These are phyloP conservation scores for Plagodis pulveraria DNA, from an alignment of 2,888 invertebrate genomes.

Conservation along the genomic window DNA sequence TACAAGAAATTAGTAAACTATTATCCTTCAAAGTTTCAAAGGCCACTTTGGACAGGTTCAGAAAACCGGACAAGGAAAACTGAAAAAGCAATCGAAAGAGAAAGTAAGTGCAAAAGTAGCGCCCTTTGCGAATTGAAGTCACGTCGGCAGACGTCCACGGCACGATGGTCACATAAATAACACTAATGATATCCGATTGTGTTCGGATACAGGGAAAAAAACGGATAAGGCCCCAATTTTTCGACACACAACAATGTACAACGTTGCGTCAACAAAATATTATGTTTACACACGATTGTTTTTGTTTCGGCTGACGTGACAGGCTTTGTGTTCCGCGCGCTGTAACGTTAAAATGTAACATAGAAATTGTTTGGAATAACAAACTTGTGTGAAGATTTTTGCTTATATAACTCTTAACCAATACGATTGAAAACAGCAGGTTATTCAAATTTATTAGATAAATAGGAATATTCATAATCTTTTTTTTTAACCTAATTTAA, in stretches of 20 bases:
- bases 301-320: constrained; percentile 29
- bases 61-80: constrained; percentile 34
- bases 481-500: too few relatives aligned
- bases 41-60: constrained; percentile 30
- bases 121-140: constrained; percentile 61
- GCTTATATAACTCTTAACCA: too few relatives aligned
- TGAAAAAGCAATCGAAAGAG: constrained; percentile 54
- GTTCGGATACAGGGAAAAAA: constrained; percentile 55
- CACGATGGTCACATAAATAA: constrained; percentile 76
- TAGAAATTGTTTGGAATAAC: constrained; percentile 3
- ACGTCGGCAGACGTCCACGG: constrained; percentile 62
- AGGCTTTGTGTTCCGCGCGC: constrained; percentile 21
- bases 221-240: constrained; percentile 33
- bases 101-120: constrained; percentile 55
- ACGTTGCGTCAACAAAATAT: constrained; percentile 29
- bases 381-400: constrained; percentile 2
- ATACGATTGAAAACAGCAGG: not conserved
- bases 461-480: too few relatives aligned
- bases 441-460: too few relatives aligned
- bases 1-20: too few relatives aligned
- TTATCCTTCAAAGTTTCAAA: constrained; percentile 30
- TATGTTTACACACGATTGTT: constrained; percentile 39
- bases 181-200: constrained; percentile 79
- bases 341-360: not conserved
- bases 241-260: constrained; percentile 37